These are phyloP conservation scores for Castor canadensis DNA, from an alignment of 2,113 vertebrate species.

Conservation along the genomic window DNA sequence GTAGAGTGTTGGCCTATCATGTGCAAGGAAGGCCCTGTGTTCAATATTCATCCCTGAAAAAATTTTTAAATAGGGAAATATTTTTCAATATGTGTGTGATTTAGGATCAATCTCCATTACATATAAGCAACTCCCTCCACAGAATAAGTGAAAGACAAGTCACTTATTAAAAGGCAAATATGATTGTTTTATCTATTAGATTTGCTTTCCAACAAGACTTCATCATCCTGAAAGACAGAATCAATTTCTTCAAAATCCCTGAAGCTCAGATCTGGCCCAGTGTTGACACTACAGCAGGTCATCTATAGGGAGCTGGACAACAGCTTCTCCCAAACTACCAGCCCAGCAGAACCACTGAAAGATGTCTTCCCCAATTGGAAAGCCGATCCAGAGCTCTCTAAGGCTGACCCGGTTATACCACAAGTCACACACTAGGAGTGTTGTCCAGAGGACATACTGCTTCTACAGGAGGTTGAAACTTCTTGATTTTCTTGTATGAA, in stretches of 20 bases:
- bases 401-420: neutral
- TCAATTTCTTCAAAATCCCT: neutral
- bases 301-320: too few relatives aligned
- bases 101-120: neutral
- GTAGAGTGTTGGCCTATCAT: too few relatives aligned
- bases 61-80: too few relatives aligned
- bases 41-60: too few relatives aligned
- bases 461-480: neutral
- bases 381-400: neutral
- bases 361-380: neutral
- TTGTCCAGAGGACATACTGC: neutral
- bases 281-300: neutral
- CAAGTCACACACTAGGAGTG: neutral
- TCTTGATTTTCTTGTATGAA: constrained; percentile 10
- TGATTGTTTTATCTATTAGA: too few relatives aligned
- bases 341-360: neutral
- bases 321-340: neutral
- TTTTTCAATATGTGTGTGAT: neutral
- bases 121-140: neutral
- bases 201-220: neutral
- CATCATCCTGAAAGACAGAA: too few relatives aligned
- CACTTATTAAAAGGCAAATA: neutral
- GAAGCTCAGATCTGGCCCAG: neutral
- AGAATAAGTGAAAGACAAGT: neutral
- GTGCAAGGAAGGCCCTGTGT: too few relatives aligned